Conservation (phyloP, 1,140 invertebrate species). For the Patella vulgata region DNA sequence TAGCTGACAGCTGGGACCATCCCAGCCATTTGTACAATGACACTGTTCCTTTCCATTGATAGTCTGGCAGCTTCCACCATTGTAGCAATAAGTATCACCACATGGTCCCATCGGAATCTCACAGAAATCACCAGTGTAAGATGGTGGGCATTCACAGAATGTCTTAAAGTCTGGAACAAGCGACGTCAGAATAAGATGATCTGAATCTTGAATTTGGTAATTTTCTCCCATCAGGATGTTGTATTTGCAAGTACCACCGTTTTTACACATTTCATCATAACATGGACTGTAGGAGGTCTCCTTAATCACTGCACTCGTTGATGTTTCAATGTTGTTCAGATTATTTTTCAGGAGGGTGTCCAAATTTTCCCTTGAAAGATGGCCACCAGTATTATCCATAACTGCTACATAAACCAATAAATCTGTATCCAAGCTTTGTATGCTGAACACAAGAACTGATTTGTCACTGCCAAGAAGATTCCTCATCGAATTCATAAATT, state of each 20-base stretch:
- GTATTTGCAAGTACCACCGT: constrained; percentile 73
- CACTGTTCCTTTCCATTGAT: constrained; percentile 84
- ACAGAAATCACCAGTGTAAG: constrained; percentile 87
- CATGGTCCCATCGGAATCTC: constrained; percentile 76
- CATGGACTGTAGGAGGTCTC: constrained; percentile 32
- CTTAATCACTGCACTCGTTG: constrained; percentile 33
- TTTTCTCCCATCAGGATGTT: constrained; percentile 67
- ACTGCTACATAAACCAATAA: constrained; percentile 29
- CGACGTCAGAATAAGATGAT: constrained; percentile 90
- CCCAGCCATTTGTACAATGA: constrained; percentile 80
- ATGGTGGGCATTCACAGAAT: constrained; percentile 85
- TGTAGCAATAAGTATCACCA: constrained; percentile 89
- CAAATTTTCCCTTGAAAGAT: constrained; percentile 11
- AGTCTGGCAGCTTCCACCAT: constrained; percentile 88
- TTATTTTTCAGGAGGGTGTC: constrained; percentile 3
- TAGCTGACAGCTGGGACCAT: constrained; percentile 79
- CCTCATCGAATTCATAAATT: constrained; percentile 72
- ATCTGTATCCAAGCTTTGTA: constrained; percentile 15
- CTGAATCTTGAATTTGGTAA: constrained; percentile 77
- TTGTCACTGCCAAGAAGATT: constrained; percentile 17
- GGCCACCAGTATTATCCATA: constrained; percentile 5
- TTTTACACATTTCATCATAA: constrained; percentile 31
- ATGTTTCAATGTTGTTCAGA: constrained; percentile 24
- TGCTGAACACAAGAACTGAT: constrained; percentile 25
- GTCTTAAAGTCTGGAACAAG: constrained; percentile 93